A percentile compares a stretch with the other conserved stretches of the same genome.
Evolutionary conservation across 2,797 vertebrate species (phyloP).

Genomic region (Enteromius fasciolatus): DNA sequence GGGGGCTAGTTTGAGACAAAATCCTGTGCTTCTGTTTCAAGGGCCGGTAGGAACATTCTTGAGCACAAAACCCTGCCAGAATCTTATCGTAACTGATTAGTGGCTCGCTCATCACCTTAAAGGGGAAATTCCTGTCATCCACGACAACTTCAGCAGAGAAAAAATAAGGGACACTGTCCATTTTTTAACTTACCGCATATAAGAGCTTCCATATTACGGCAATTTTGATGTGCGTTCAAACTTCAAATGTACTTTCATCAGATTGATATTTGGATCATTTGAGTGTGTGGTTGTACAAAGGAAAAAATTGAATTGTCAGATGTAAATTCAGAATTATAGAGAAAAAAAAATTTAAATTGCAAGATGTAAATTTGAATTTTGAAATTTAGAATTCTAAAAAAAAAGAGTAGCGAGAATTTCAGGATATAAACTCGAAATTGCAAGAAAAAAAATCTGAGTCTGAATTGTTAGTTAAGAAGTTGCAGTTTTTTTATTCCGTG

Average conservation of each 20-base stretch:
- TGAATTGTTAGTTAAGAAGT: neutral
- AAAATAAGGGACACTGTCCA: neutral
- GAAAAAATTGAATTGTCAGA: neutral
- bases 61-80: slow-evolving; percentile 14
- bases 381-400: neutral
- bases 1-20: slow-evolving; percentile 56
- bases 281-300: neutral
- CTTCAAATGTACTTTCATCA: neutral
- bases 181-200: neutral
- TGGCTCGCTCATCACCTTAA: neutral
- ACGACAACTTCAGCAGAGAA: neutral
- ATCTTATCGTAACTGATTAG: slow-evolving; percentile 30
- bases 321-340: neutral
- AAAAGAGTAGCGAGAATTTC: neutral
- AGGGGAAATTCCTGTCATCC: neutral
- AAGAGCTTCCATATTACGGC: neutral
- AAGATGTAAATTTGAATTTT: neutral
- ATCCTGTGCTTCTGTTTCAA: slow-evolving; percentile 38
- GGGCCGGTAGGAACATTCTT: slow-evolving; percentile 46
- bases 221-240: neutral
- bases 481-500: neutral
- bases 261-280: neutral
- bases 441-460: neutral
- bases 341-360: neutral
- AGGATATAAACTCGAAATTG: neutral